Evolutionary conservation across 2,113 vertebrate genomes (phyloP).

Genomic region (Rhineura floridana): DNA sequence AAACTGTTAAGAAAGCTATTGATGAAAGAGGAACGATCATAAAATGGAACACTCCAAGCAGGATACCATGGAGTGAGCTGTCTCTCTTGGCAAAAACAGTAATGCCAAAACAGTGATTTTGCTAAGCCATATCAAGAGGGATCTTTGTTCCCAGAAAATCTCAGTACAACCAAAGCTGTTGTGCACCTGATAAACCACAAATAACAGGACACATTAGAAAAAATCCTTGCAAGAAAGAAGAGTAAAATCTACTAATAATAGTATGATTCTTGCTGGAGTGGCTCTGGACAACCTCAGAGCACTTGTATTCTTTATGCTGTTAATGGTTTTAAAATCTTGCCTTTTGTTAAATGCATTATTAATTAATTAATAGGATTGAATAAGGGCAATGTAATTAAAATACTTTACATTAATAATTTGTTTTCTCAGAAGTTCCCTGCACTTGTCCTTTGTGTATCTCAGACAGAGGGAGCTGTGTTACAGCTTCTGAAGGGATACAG

Average conservation of each 20-base stretch:
- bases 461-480: slow-evolving; percentile 91
- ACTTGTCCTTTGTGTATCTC: slow-evolving; percentile 92
- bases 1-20: background rate
- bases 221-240: too few species aligned
- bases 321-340: background rate
- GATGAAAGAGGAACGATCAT: background rate
- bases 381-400: slow-evolving; percentile 13
- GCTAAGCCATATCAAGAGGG: background rate
- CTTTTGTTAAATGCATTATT: background rate
- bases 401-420: slow-evolving; percentile 7
- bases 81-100: background rate
- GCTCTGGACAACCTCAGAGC: background rate
- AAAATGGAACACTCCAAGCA: background rate
- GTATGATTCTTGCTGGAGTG: background rate
- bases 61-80: background rate
- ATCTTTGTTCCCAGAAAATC: background rate
- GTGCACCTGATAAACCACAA: background rate
- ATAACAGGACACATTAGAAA: too few species aligned
- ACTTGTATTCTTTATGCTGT: background rate
- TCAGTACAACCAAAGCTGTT: background rate
- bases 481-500: slow-evolving; percentile 89
- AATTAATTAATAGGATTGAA: background rate
- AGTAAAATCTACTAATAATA: background rate
- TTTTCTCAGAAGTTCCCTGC: slow-evolving; percentile 87
- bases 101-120: background rate